These are phyloP conservation scores for Cryptotis parvus DNA, from an alignment of 2,113 vertebrate genomes.

Conservation along the genomic window DNA sequence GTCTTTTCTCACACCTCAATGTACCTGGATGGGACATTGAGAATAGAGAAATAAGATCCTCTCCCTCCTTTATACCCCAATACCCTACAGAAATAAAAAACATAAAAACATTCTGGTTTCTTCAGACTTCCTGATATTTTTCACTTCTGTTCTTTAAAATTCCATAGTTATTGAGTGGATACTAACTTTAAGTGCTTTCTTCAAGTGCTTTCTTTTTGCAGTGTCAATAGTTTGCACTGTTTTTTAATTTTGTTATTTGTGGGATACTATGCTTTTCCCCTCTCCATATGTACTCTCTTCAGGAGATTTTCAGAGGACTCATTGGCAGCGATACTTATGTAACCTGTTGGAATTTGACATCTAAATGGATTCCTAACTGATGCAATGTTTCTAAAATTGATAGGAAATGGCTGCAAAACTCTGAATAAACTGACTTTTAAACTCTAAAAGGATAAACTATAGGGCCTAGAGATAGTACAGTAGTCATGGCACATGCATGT, in stretches of 20 bases:
- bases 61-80: not conserved
- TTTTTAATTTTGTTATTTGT: not conserved
- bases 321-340: not conserved
- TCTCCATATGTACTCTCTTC: not conserved
- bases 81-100: not conserved
- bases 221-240: not conserved
- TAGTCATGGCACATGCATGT: too few relatives aligned
- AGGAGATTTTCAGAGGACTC: not conserved
- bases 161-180: not conserved
- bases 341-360: conserved; percentile 7
- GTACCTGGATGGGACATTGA: not conserved
- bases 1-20: not conserved
- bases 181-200: not conserved
- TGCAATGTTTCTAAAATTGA: too few relatives aligned
- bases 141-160: not conserved
- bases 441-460: too few relatives aligned
- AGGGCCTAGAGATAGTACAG: too few relatives aligned
- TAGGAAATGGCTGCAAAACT: too few relatives aligned
- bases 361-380: not conserved
- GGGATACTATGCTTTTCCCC: conserved; percentile 6
- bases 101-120: not conserved
- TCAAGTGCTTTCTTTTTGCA: not conserved
- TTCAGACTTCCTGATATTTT: not conserved
- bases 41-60: not conserved
- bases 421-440: too few relatives aligned